A percentile compares a stretch with the other conserved stretches of the same genome.
These are phyloP conservation scores for Archaeoteleia sp. DNA, from an alignment of 2,888 invertebrate species.

Conservation along the genomic window DNA sequence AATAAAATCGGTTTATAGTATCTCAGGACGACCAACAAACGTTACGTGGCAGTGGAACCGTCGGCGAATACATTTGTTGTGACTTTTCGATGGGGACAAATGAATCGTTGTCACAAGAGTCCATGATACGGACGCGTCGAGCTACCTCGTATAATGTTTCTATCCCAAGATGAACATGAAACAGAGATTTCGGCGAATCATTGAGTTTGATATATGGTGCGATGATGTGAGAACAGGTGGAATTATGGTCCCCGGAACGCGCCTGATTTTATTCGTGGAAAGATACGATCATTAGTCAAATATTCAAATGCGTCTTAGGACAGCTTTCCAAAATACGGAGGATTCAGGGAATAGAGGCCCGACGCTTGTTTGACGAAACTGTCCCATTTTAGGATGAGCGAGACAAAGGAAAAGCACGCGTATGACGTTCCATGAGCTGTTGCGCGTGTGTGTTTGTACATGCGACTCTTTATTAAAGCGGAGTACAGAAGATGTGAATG, in stretches of 20 bases:
- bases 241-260: constrained; percentile 3
- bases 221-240: constrained; percentile 30
- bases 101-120: constrained; percentile 32
- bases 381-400: constrained; percentile 31
- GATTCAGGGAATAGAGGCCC: neutral
- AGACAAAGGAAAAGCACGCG: constrained; percentile 34
- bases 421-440: constrained; percentile 28
- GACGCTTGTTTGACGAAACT: constrained; percentile 29
- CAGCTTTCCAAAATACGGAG: no score
- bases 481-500: constrained; percentile 70
- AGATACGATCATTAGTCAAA: no score
- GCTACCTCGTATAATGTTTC: constrained; percentile 3
- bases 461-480: constrained; percentile 69
- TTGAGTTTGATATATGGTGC: constrained; percentile 29
- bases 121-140: neutral
- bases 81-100: constrained; percentile 51
- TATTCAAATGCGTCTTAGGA: no score
- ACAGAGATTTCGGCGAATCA: constrained; percentile 2
- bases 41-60: neutral
- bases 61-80: constrained; percentile 45
- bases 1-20: constrained; percentile 70
- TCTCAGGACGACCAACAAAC: constrained; percentile 2
- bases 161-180: constrained; percentile 1
- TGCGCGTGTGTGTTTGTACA: constrained; percentile 40
- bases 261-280: no score